A percentile compares a stretch with the other conserved stretches of the same genome.
phyloP scores from a whole-genome alignment of 2,888 invertebrate species.

The Psylliodes chrysocephalus region DNA sequence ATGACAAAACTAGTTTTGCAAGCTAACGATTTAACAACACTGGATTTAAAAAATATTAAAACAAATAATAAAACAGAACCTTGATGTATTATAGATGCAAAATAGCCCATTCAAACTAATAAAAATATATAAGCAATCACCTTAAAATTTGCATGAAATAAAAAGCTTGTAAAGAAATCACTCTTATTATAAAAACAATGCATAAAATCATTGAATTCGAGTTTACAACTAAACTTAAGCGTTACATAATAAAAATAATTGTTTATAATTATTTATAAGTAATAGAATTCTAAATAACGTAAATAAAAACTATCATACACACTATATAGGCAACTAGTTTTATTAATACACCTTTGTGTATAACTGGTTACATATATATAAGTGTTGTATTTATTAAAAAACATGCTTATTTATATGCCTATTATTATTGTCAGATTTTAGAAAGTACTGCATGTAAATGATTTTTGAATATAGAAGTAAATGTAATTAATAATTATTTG shows the following conservation, averaged over 20 bases:
- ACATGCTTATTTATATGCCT: background rate
- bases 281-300: constrained; percentile 24
- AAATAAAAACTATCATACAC: background rate
- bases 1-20: constrained; percentile 51
- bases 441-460: no score
- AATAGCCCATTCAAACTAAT: constrained; percentile 20
- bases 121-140: constrained; percentile 22
- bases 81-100: constrained; percentile 40
- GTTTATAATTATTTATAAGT: no score
- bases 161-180: constrained; percentile 10
- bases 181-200: background rate
- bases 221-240: constrained; percentile 9
- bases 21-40: constrained; percentile 40
- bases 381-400: background rate
- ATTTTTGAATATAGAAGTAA: background rate
- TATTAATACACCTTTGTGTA: constrained; percentile 28
- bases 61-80: constrained; percentile 49
- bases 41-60: constrained; percentile 49
- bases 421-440: no score
- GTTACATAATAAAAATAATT: constrained; percentile 27
- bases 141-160: constrained; percentile 31
- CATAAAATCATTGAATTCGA: constrained; percentile 13
- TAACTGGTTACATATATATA: constrained; percentile 36
- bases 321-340: constrained; percentile 26
- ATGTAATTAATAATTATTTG: background rate